phyloP scores from a whole-genome alignment of 2,797 vertebrate species.

The Phylloscopus collybita region DNA sequence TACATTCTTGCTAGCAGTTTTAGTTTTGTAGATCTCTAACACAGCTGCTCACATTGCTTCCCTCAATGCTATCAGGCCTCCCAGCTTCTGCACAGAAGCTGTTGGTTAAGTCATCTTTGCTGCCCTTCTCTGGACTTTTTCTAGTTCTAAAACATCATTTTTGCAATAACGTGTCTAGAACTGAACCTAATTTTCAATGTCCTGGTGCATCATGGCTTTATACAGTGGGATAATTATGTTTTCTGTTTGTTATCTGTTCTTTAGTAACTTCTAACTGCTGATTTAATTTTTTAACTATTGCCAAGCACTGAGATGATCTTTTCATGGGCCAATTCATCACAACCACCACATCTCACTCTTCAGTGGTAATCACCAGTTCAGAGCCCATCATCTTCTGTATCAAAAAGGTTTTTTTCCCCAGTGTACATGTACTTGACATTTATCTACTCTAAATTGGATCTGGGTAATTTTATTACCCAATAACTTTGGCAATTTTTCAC shows the following conservation, averaged over 20 bases:
- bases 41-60: not conserved
- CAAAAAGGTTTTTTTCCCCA: not conserved
- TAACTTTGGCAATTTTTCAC: not conserved
- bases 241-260: not conserved
- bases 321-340: not conserved
- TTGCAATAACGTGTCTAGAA: not conserved
- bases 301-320: not conserved
- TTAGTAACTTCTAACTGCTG: not conserved
- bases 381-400: not conserved
- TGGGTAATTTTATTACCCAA: not conserved
- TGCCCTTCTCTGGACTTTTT: not conserved
- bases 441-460: not conserved
- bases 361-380: not conserved
- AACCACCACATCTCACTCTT: not conserved
- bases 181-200: not conserved
- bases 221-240: not conserved
- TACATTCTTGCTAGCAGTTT: not conserved
- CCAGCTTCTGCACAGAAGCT: not conserved
- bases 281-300: not conserved
- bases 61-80: not conserved
- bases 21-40: not conserved
- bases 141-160: not conserved
- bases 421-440: not conserved
- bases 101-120: not conserved
- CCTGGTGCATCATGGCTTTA: not conserved